Evolutionary conservation across 2,797 vertebrate species (phyloP), one percentile per base, ranked within the genome.

Genomic region (Myripristis jacobus): DNA sequence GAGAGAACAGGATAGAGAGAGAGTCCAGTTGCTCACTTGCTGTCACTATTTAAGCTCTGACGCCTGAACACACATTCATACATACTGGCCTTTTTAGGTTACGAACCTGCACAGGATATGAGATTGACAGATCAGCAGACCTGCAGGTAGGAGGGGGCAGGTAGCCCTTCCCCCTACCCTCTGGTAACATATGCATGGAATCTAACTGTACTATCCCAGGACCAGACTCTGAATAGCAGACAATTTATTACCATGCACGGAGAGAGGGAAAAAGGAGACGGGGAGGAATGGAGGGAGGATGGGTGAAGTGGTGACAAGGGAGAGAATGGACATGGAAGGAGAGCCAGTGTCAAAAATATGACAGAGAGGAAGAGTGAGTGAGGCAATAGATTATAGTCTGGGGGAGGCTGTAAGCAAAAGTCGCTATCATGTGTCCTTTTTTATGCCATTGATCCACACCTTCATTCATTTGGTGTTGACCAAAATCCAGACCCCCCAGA

Each of bases 41-140:
- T 68, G 47, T 58, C 69, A 46, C 29, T 73, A 84, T 87, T 88
- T 89, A 88, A 86, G 83, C 44, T 54, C 57, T 67, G 50, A 69
- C 64, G 53, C 38, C 52, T 51, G 24, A 18, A 12, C 70, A 55
- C 70, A 24, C 70, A 70, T 51, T 48, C 62, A 48, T 34, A 70
- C 56, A 73, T 75, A 66, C 73, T 62, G n/a, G 78, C 88, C 88
- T 87, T 90, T 90, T 90, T 87, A 87, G 86, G 88, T 84, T 57
- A 85, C 22, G 77, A 70, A 73, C 66, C 75, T 66, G 50, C 57
- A 61, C 62, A 72, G 29, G 70, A 73, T 75, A 60, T 29, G 31
- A 21, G 61, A 73, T 22, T 41, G 53, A 81, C 78, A 83, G 79
- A 77, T 85, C 83, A 78, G 66, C 34, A 15, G 5, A 0, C 22